Base-by-base conservation (phyloP, 2,888 invertebrate genomes). In the Cantharis lateralis region DNA sequence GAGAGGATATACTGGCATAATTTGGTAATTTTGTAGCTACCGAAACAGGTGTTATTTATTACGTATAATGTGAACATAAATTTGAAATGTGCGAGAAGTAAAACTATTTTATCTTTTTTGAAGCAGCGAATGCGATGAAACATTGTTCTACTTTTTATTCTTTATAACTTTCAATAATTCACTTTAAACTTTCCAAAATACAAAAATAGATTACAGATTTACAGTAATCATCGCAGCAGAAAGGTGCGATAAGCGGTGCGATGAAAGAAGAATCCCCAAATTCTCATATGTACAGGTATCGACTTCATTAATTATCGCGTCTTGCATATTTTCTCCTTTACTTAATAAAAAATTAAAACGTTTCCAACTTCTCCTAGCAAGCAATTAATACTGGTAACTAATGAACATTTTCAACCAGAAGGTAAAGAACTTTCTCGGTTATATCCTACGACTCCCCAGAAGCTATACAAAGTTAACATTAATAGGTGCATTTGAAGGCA, bases 11-110 rank as follows among this genome's bases (percentile, higher is more conserved):
- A 71, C 74, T 68, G 76, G 75, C 78, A 78, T 78, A 80, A 78
- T 80, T 80, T 74, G 68, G 80, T 78, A 78, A 78, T 80, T 80
- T 78, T 71, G 69, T 74, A 70, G 78, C 71, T 73, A 80, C 72
- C 71, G 78, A 77, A 80, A 78, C 80, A 80, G 80, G 80, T 80
- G 80, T 78, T 78, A 77, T 80, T 77, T 80, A 80, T 75, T 78
- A 76, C 74, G 79, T 72, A 78, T 79, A 79, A 79, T 79, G 79
- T 66, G 72, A 72, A 70, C 80, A 80, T 80, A 78, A 78, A 80
- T 78, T 77, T 74, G 70, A 77, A 77, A 78, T 78, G 77, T 77
- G 74, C 72, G 76, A 74, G 72, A 76, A 78, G 78, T 72, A 72
- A 74, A 74, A 79, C 74, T 76, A 76, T 78, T 78, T 79, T 74